Conservation (phyloP, 2,797 vertebrate species). For the Halcyon leucocephala region DNA sequence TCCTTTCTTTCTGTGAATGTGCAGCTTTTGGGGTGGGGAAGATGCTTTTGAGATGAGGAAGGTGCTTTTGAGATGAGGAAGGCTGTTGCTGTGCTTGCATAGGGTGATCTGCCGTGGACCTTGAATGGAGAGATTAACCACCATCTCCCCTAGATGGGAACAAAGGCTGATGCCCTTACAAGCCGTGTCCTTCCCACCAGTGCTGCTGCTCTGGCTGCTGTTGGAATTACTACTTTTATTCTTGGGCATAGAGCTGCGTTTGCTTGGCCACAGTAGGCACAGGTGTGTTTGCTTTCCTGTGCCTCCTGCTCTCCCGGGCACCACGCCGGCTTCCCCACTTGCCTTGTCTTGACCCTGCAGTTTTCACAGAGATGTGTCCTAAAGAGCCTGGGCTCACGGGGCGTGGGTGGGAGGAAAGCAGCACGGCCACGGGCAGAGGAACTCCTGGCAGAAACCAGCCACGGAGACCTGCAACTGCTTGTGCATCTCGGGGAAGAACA, state of each 20-base stretch:
- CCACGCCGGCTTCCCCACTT: accelerated
- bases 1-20: neutral
- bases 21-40: neutral
- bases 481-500: neutral
- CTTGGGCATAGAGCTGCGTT: accelerated
- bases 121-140: accelerated
- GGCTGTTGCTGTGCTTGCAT: neutral
- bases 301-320: neutral
- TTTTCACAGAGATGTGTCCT: neutral
- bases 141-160: accelerated
- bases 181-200: neutral
- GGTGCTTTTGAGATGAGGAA: neutral
- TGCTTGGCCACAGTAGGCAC: neutral
- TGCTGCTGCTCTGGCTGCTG: neutral
- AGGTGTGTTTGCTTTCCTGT: neutral
- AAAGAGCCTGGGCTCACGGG: neutral
- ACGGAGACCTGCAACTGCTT: accelerated
- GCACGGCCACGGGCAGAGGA: accelerated
- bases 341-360: accelerated
- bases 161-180: accelerated
- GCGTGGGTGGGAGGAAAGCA: neutral
- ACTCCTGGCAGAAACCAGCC: neutral
- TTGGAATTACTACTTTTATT: neutral
- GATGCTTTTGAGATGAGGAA: neutral
- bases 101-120: neutral